A percentile compares a stretch with the other conserved stretches of the same genome.
Conservation (phyloP, 2,888 invertebrate genomes). For the Caenorhabditis japonica region DNA sequence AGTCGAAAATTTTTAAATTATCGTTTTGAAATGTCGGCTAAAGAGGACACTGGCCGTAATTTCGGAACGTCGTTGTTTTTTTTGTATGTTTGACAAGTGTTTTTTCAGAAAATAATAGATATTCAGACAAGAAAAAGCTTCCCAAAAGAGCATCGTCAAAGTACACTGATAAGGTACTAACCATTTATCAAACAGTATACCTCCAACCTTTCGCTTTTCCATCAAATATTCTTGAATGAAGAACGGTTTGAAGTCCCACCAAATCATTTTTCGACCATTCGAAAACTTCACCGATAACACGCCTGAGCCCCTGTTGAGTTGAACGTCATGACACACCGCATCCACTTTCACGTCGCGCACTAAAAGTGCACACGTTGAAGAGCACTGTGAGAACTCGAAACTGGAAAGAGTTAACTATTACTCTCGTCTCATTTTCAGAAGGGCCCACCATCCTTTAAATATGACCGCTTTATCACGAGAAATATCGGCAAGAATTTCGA, state of each 20-base stretch:
- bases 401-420: conserved; percentile 2
- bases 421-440: no score
- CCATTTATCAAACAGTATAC: conserved; percentile 8
- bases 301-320: neutral
- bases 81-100: no score
- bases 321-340: neutral
- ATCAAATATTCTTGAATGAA: neutral
- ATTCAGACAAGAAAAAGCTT: neutral
- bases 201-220: conserved; percentile 5
- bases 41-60: no score
- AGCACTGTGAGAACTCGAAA: conserved; percentile 23
- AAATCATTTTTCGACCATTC: neutral
- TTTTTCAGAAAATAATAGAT: neutral
- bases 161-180: neutral
- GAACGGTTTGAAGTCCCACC: conserved; percentile 20
- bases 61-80: no score
- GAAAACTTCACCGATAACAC: neutral
- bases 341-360: conserved; percentile 2
- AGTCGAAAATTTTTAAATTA: no score
- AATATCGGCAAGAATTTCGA: no score
- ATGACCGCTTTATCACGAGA: no score
- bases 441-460: no score
- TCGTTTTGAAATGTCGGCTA: no score
- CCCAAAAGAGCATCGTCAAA: neutral
- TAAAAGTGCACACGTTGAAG: neutral